Conservation (phyloP, 1,140 invertebrate genomes). For the Diprion similis region DNA sequence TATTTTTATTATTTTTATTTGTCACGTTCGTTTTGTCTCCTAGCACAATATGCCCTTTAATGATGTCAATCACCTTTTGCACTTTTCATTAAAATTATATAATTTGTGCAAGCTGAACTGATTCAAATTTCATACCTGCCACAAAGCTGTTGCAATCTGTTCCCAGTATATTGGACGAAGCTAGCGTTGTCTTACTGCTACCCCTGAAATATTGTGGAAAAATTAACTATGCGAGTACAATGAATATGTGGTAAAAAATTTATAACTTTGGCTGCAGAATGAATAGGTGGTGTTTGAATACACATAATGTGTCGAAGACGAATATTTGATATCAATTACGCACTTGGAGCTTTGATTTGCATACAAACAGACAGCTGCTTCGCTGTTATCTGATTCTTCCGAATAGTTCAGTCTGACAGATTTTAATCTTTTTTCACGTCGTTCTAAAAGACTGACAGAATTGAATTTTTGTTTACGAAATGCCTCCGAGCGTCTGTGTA, state of each 20-base stretch:
- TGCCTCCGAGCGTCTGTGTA: not conserved
- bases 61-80: not conserved
- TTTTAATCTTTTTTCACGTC: not conserved
- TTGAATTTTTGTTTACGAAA: not conserved
- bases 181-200: constrained; percentile 31
- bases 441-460: not conserved
- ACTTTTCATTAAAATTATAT: not conserved
- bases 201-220: constrained; percentile 34
- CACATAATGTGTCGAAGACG: not conserved
- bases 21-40: not conserved
- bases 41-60: not conserved
- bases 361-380: constrained; percentile 8
- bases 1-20: not conserved
- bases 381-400: not conserved
- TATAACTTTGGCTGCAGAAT: not conserved
- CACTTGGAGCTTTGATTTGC: constrained; percentile 32
- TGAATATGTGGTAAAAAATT: no score
- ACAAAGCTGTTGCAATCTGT: not conserved
- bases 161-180: constrained; percentile 32
- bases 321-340: constrained; percentile 22
- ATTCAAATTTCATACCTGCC: constrained; percentile 13
- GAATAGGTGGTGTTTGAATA: not conserved
- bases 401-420: constrained; percentile 1
- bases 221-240: not conserved
- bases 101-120: not conserved